A percentile compares a stretch with the other conserved stretches of the same genome.
Evolutionary conservation across 2,888 invertebrate species (phyloP).

Genomic region (Macropis europaea): DNA sequence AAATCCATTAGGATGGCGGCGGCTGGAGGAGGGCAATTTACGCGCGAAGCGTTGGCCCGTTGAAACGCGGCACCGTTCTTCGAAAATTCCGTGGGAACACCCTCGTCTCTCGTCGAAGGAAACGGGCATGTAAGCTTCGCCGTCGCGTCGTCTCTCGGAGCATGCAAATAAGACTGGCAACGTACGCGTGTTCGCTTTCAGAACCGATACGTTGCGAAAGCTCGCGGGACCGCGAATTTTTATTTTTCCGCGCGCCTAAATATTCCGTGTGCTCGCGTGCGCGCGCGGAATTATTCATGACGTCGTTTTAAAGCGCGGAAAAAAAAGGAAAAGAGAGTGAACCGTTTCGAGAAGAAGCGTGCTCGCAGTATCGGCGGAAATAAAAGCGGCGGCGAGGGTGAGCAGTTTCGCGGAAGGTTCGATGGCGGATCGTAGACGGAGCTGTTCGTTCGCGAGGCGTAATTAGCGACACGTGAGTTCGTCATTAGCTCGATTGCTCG

Average conservation of each 20-base stretch:
- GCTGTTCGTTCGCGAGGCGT: conserved; percentile 6
- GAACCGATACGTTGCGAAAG: neutral
- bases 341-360: neutral
- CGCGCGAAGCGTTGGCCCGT: neutral
- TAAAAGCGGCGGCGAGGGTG: neutral
- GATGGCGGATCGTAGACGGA: neutral
- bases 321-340: neutral
- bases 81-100: no score
- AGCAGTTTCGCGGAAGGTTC: neutral
- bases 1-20: neutral
- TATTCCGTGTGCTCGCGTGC: conserved; percentile 8
- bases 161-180: conserved; percentile 11
- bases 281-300: conserved; percentile 36
- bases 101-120: neutral
- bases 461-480: conserved; percentile 43
- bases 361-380: neutral
- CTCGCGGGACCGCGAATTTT: conserved; percentile 3
- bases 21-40: no score
- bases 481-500: conserved; percentile 51
- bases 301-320: neutral
- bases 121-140: neutral
- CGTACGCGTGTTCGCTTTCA: neutral
- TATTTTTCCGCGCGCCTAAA: conserved; percentile 23
- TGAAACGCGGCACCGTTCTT: neutral
- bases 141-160: neutral